Evolutionary conservation across 2,888 invertebrate species (phyloP).

Genomic region (Oxycera nigricornis): DNA sequence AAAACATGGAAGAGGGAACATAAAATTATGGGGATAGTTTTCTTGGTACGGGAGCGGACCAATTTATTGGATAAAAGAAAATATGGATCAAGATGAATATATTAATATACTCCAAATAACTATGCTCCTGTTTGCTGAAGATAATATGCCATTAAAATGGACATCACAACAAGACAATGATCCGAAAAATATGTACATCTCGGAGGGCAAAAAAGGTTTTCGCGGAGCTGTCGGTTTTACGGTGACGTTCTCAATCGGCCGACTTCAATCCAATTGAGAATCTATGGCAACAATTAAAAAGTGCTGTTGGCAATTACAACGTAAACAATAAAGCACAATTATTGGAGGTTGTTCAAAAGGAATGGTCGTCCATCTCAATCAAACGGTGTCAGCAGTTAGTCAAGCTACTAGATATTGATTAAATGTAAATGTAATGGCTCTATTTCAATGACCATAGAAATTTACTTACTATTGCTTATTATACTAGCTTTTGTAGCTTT

Average conservation of each 20-base stretch:
- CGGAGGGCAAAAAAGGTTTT: neutral
- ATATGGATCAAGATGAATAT: too few relatives aligned
- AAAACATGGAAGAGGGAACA: too few relatives aligned
- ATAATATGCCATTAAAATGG: neutral
- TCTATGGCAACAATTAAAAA: neutral
- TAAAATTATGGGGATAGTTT: too few relatives aligned
- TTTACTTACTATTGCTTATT: constrained; percentile 22
- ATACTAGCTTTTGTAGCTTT: neutral
- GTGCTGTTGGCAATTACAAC: constrained; percentile 10
- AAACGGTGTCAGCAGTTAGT: constrained; percentile 32
- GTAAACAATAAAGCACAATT: constrained; percentile 4
- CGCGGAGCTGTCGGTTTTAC: constrained; percentile 2
- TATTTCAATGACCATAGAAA: constrained; percentile 31
- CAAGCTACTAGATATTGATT: constrained; percentile 27
- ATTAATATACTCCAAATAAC: neutral
- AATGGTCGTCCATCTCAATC: constrained; percentile 20
- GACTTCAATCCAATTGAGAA: neutral
- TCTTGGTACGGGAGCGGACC: too few relatives aligned
- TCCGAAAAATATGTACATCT: neutral
- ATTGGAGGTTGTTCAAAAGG: neutral
- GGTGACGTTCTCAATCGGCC: neutral
- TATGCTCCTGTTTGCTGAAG: neutral
- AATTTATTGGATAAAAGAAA: too few relatives aligned
- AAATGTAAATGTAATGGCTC: constrained; percentile 20
- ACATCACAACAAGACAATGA: neutral